Evolutionary conservation across 2,113 vertebrate species (phyloP), one percentile per base, ranked within the genome.

Genomic region (Bucco capensis): DNA sequence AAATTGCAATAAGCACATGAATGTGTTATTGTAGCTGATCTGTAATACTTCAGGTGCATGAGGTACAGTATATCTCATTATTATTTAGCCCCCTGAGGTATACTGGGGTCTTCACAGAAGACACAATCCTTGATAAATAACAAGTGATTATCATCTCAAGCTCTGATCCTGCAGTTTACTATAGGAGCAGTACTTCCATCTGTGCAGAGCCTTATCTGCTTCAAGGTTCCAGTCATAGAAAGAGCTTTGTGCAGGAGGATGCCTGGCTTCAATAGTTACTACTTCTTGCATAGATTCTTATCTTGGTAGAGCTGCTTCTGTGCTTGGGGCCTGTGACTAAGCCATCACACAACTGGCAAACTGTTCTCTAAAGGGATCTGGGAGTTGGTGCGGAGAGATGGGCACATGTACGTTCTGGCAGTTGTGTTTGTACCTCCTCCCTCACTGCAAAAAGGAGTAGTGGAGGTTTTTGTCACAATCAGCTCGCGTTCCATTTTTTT

Each of bases 121-220:
- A 83, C 83, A 58, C 81, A 88, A 16, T 47, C 47, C 47, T 65
- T 66, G 89, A 76, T 85, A 88, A 94, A 93, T 28, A 85, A 54
- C 21, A 70, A 90, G n/a, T 10, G 86, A 94, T 96, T 93, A 82
- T 75, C 54, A 89, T 96, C 90, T 90, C 78, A 60, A 35, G 37
- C 81, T 88, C 71, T 92, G 74, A 71, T 44, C 58, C 76, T 0
- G 0, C 73, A 90, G 58, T 93, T 90, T 94, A 15, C 74, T 42
- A 5, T 38, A 82, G 81, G 76, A 94, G 49, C 90, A 73, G 16
- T 61, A 53, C 70, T 89, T 93, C 81, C 53, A 72, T 93, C 77
- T 83, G 33, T 58, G 37, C 10, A 2, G 77, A 86, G 83, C 67
- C 86, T 96, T 90, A 92, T 92, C 90, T 90, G 33, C 77, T 84